Conservation (phyloP, 2,797 vertebrate species). For the Forpus xanthops region DNA sequence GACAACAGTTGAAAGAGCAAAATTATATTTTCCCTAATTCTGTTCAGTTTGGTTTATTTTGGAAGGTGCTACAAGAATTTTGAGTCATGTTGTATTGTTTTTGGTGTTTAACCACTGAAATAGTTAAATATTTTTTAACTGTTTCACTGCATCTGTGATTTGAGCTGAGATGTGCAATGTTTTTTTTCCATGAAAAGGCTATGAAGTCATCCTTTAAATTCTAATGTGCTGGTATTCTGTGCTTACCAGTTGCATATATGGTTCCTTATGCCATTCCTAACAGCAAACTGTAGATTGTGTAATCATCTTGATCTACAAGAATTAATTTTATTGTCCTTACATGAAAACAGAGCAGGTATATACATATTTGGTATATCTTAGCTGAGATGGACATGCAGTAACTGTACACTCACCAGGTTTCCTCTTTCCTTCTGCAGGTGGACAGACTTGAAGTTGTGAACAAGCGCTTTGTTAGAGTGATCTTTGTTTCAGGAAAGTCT, state of each 20-base stretch:
- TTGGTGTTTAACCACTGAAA: not conserved
- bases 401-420: not conserved
- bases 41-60: not conserved
- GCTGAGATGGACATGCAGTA: not conserved
- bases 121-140: not conserved
- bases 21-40: not conserved
- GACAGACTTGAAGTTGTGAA: conserved; percentile 94
- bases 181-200: not conserved
- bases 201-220: not conserved
- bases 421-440: conserved; percentile 75
- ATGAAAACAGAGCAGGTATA: not conserved
- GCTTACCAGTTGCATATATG: not conserved
- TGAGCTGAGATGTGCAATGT: not conserved
- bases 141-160: not conserved
- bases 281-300: not conserved
- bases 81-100: not conserved
- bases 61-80: not conserved
- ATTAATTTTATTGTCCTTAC: not conserved
- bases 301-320: not conserved
- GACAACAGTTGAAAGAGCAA: not conserved
- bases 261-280: not conserved
- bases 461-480: conserved; percentile 93
- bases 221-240: not conserved
- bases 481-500: conserved; percentile 86
- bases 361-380: not conserved